Conservation (phyloP, 2,113 vertebrate genomes). For the Epinephelus lanceolatus region DNA sequence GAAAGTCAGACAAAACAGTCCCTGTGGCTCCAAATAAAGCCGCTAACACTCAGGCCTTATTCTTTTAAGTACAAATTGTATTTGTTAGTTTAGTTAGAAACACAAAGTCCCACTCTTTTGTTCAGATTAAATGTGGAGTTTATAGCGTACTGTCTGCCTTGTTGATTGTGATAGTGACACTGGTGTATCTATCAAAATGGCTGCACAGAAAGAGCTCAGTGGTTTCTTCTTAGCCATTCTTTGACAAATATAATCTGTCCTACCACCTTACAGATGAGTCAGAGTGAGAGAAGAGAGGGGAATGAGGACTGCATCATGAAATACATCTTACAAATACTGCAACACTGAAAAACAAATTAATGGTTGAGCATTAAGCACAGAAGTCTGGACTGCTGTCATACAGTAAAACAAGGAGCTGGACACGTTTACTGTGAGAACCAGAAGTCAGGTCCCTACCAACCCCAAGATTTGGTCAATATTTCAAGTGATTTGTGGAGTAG, state of each 20-base stretch:
- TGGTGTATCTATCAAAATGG: neutral
- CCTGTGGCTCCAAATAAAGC: constrained; percentile 26
- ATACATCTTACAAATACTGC: neutral
- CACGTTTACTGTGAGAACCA: too few species aligned
- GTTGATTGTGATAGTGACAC: neutral
- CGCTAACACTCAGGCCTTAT: too few species aligned
- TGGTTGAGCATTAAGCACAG: neutral
- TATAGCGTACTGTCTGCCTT: neutral
- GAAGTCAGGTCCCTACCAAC: neutral
- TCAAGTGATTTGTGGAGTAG: neutral
- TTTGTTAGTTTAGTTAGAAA: neutral
- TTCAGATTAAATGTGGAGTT: neutral
- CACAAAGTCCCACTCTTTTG: neutral
- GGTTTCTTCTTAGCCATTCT: neutral
- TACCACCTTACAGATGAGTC: neutral
- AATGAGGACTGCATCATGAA: neutral
- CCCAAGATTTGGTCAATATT: neutral
- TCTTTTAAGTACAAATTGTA: neutral
- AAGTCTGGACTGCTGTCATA: neutral
- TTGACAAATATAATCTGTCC: constrained; percentile 7
- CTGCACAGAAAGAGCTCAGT: neutral
- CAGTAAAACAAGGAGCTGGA: neutral
- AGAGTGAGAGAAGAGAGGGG: neutral
- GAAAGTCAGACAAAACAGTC: constrained; percentile 27
- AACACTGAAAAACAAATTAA: neutral